Evolutionary conservation across 2,888 invertebrate genomes (phyloP).

Genomic region (Leptopterna dolabrata): DNA sequence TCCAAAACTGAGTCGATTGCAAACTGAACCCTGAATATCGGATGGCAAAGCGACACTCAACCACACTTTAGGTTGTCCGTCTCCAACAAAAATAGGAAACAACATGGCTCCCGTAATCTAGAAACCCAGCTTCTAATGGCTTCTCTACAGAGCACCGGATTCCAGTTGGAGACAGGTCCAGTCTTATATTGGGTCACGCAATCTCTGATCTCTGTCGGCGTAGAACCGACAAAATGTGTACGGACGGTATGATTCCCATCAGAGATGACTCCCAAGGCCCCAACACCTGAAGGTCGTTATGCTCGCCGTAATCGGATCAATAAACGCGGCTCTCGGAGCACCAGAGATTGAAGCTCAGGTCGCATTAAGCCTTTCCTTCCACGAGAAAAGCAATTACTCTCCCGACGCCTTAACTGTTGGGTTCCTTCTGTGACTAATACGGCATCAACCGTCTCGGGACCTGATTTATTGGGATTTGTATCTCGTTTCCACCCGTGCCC

Average conservation of each 20-base stretch:
- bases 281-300: neutral
- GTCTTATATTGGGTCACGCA: no score
- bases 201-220: no score
- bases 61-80: no score
- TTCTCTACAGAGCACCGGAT: no score
- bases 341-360: neutral
- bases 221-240: neutral
- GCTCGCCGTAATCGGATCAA: slow-evolving; percentile 17
- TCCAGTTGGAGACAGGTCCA: no score
- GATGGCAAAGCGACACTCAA: no score
- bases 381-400: slow-evolving; percentile 37
- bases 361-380: slow-evolving; percentile 16
- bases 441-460: neutral
- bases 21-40: no score
- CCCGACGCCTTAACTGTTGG: neutral
- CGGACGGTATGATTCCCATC: neutral
- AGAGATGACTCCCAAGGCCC: neutral
- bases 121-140: no score
- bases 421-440: slow-evolving; percentile 24
- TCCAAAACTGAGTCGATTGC: no score
- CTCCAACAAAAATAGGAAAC: no score
- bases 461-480: slow-evolving; percentile 41
- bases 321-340: neutral
- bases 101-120: no score
- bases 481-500: slow-evolving; percentile 24